These are phyloP conservation scores for Adela reaumurella DNA, from an alignment of 2,888 invertebrate genomes.

Conservation along the genomic window DNA sequence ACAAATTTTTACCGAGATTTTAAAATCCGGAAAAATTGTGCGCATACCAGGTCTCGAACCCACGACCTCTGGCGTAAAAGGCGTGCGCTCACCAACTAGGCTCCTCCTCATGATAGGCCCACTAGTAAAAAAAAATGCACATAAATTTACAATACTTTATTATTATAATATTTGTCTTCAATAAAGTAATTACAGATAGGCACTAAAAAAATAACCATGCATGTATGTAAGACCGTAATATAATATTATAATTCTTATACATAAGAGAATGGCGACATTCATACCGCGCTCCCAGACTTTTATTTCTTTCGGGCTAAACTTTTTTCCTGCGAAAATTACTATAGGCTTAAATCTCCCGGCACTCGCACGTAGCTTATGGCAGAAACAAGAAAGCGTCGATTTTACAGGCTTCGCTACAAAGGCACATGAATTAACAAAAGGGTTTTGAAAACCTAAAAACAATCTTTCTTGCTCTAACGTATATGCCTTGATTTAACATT, in stretches of 20 bases:
- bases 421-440: not conserved
- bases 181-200: slow-evolving; percentile 57
- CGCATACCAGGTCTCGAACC: too few species aligned
- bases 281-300: not conserved
- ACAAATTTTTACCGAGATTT: too few species aligned
- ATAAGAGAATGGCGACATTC: slow-evolving; percentile 36
- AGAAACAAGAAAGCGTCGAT: not conserved
- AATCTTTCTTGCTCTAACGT: too few species aligned
- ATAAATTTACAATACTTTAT: slow-evolving; percentile 38
- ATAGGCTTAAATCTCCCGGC: not conserved
- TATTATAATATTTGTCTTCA: slow-evolving; percentile 56
- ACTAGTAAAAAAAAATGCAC: slow-evolving; percentile 19
- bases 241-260: slow-evolving; percentile 49
- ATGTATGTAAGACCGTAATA: slow-evolving; percentile 50
- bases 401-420: not conserved
- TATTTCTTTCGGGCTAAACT: too few species aligned
- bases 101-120: not conserved
- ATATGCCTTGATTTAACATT: too few species aligned
- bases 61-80: too few species aligned
- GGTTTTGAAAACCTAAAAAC: not conserved
- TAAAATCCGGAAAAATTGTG: too few species aligned
- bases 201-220: slow-evolving; percentile 57
- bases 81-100: too few species aligned
- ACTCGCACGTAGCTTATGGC: not conserved
- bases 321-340: too few species aligned